Percentiles rank a stretch among this genome's conserved stretches.
Conservation (phyloP, 2,113 vertebrate species). For the Nerophis lumbriciformis region DNA sequence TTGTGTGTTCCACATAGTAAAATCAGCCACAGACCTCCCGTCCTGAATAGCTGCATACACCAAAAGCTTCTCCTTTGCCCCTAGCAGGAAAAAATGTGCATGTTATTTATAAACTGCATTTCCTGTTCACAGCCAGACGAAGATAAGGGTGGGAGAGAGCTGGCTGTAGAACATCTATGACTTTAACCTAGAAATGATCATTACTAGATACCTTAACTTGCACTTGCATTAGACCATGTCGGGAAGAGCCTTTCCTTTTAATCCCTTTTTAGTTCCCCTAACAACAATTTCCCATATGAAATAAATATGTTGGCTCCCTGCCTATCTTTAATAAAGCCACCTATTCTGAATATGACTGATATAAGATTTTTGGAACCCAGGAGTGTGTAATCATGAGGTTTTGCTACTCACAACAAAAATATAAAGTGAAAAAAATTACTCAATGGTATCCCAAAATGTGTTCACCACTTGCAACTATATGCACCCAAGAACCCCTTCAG, state of each 20-base stretch:
- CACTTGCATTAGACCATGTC: conserved; percentile 12
- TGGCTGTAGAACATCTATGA: conserved; percentile 9
- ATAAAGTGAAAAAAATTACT: background rate
- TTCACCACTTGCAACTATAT: background rate
- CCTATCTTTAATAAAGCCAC: conserved; percentile 21
- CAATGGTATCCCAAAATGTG: background rate
- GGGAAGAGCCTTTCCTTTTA: conserved; percentile 27
- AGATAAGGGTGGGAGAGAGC: conserved; percentile 18
- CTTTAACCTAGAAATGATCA: conserved; percentile 5
- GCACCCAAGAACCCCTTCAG: conserved; percentile 36
- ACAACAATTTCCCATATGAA: conserved; percentile 16
- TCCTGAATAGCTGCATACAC: conserved; percentile 21
- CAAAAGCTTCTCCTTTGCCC: conserved; percentile 28
- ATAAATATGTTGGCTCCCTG: conserved; percentile 10
- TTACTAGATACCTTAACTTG: conserved; percentile 18
- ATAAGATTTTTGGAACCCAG: background rate
- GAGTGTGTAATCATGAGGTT: background rate
- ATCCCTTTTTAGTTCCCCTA: conserved; percentile 28
- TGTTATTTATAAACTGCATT: conserved; percentile 70
- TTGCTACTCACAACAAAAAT: background rate
- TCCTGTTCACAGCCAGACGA: conserved; percentile 54
- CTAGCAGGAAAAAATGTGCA: conserved; percentile 42
- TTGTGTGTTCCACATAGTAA: background rate
- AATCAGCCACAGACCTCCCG: conserved; percentile 5
- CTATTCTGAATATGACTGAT: conserved; percentile 31